phyloP scores from a whole-genome alignment of 2,888 invertebrate genomes.

The Volucella zonaria region DNA sequence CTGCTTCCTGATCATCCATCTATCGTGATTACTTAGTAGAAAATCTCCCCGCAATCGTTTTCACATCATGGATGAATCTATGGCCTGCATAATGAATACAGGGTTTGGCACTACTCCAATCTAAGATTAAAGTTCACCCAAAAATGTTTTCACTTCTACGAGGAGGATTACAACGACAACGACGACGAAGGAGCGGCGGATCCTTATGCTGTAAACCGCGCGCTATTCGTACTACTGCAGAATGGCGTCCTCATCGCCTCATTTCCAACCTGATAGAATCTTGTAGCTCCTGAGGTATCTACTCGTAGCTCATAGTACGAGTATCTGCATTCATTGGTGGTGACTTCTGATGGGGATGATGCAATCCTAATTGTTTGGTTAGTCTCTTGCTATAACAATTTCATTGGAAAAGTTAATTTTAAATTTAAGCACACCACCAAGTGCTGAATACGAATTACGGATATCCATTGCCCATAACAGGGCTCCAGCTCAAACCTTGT shows the following conservation, averaged over 20 bases:
- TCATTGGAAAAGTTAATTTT: conserved; percentile 60
- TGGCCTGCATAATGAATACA: conserved; percentile 70
- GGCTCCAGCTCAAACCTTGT: too few species aligned
- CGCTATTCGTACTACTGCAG: neutral
- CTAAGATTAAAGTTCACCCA: conserved; percentile 70
- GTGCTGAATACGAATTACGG: neutral
- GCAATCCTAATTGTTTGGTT: conserved; percentile 67
- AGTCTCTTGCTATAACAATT: conserved; percentile 47
- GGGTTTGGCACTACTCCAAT: conserved; percentile 68
- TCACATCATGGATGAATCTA: conserved; percentile 63
- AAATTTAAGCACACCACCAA: conserved; percentile 45
- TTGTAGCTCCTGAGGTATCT: conserved; percentile 33
- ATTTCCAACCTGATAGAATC: neutral
- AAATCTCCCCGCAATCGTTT: conserved; percentile 69
- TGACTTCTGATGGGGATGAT: conserved; percentile 57
- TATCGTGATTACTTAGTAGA: conserved; percentile 70
- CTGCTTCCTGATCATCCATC: conserved; percentile 59
- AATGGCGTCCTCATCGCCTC: neutral
- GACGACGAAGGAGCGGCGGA: conserved; percentile 47
- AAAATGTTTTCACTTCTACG: conserved; percentile 37
- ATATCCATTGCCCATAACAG: too few species aligned
- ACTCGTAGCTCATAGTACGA: neutral
- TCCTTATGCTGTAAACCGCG: conserved; percentile 55
- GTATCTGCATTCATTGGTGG: conserved; percentile 44
- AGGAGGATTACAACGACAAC: neutral